These are phyloP conservation scores for Cantharis nigra DNA, from an alignment of 2,888 invertebrate genomes.

Conservation along the genomic window DNA sequence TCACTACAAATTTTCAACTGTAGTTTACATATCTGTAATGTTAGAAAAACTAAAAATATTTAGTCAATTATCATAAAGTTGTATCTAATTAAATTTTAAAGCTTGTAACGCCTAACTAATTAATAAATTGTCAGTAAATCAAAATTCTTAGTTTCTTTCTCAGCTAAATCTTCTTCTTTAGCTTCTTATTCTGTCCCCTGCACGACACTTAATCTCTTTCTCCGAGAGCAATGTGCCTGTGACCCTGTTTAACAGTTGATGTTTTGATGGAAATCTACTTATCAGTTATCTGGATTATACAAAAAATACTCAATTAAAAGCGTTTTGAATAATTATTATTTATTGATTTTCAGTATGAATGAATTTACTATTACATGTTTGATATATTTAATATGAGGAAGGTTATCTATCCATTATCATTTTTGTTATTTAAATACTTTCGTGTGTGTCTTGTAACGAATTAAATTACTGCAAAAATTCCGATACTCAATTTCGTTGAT, in stretches of 20 bases:
- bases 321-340: not conserved
- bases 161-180: too few species aligned
- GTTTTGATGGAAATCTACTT: too few species aligned
- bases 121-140: slow-evolving; percentile 16
- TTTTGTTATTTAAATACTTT: not conserved
- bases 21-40: slow-evolving; percentile 20
- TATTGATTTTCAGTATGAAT: not conserved
- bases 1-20: slow-evolving; percentile 4
- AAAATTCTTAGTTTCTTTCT: slow-evolving; percentile 1
- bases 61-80: slow-evolving; percentile 26
- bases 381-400: not conserved
- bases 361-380: not conserved
- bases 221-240: too few species aligned
- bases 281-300: too few species aligned
- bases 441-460: not conserved
- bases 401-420: not conserved
- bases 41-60: slow-evolving; percentile 18
- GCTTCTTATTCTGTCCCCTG: too few species aligned
- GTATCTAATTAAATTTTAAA: slow-evolving; percentile 23
- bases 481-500: not conserved
- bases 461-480: not conserved
- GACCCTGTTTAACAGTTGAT: too few species aligned
- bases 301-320: not conserved
- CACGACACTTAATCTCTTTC: too few species aligned
- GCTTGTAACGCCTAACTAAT: slow-evolving; percentile 16